These are phyloP conservation scores for Redunca redunca DNA, from an alignment of 2,113 vertebrate species.

Conservation along the genomic window DNA sequence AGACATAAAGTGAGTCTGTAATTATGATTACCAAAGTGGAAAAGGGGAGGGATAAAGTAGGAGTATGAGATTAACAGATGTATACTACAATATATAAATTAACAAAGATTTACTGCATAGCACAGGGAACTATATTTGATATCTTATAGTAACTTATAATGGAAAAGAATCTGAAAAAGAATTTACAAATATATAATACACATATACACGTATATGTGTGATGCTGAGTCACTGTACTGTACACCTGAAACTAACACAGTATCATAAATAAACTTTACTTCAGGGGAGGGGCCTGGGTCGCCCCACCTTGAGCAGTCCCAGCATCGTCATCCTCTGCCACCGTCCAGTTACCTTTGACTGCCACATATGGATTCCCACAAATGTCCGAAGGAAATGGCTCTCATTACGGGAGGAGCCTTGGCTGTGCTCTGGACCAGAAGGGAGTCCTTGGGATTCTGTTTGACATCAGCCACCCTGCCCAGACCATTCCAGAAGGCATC, in stretches of 20 bases:
- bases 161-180: neutral
- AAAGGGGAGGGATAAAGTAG: neutral
- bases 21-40: neutral
- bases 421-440: constrained; percentile 82
- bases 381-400: constrained; percentile 64
- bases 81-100: neutral
- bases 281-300: neutral
- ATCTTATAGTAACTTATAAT: neutral
- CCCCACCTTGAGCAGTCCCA: neutral
- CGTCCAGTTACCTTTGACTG: neutral
- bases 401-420: constrained; percentile 93
- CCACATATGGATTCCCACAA: constrained; percentile 63
- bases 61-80: neutral
- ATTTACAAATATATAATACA: neutral
- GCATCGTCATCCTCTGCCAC: neutral
- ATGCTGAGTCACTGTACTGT: neutral
- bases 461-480: constrained; percentile 81
- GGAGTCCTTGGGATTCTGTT: constrained; percentile 87
- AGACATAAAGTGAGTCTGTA: neutral
- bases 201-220: neutral
- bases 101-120: neutral
- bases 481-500: constrained; percentile 81
- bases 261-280: neutral
- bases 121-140: neutral
- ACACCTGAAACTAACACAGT: neutral